Evolutionary conservation across 1,140 invertebrate species (phyloP).

Genomic region (Neodiprion fabricii): DNA sequence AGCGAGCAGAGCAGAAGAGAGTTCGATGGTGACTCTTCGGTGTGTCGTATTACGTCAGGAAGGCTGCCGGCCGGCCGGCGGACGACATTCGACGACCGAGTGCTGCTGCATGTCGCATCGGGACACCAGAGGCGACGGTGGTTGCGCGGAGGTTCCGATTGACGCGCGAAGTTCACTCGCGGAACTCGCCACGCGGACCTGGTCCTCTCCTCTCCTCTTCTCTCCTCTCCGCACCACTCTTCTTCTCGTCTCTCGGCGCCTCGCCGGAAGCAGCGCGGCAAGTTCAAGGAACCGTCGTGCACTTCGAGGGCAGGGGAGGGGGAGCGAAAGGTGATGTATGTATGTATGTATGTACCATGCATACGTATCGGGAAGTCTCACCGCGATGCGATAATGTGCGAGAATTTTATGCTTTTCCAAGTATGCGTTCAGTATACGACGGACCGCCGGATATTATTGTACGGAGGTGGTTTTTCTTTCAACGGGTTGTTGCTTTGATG

Average conservation of each 20-base stretch:
- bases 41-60: neutral
- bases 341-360: no score
- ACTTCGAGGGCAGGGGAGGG: constrained; percentile 9
- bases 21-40: neutral
- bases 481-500: no score
- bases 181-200: neutral
- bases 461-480: no score
- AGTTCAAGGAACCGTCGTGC: constrained; percentile 9
- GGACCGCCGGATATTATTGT: no score
- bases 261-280: neutral
- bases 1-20: neutral
- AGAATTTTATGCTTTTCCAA: no score
- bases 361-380: no score
- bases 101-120: neutral
- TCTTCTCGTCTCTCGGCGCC: neutral
- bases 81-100: neutral
- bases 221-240: no score
- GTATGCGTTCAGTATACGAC: no score
- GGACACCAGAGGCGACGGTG: constrained; percentile 1
- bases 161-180: neutral
- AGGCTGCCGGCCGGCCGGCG: no score
- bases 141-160: neutral
- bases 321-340: neutral
- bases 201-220: no score
- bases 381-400: no score